Evolutionary conservation across 2,113 vertebrate genomes (phyloP).

Genomic region (Gymnobelideus leadbeateri): DNA sequence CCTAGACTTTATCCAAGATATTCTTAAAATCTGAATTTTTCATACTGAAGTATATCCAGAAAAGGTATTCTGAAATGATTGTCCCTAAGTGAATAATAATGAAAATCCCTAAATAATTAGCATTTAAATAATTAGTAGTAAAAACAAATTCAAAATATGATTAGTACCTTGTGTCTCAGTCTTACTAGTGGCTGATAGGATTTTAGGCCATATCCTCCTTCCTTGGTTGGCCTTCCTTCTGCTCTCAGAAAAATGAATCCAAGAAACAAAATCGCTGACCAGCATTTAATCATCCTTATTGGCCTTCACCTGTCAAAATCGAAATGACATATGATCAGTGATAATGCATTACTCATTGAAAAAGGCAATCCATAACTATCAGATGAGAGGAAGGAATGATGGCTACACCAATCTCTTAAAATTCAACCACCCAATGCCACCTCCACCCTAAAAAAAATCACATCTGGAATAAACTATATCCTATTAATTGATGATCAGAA

Average conservation of each 20-base stretch:
- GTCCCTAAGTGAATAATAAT: constrained; percentile 27
- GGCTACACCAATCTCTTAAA: constrained; percentile 4
- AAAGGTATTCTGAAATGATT: constrained; percentile 13
- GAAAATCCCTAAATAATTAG: neutral
- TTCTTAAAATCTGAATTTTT: constrained; percentile 18
- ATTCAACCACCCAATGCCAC: neutral
- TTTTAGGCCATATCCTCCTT: constrained; percentile 80
- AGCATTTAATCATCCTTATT: constrained; percentile 84
- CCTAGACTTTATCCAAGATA: neutral
- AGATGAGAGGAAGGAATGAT: constrained; percentile 13
- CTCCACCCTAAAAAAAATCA: neutral
- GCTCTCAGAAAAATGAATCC: constrained; percentile 82
- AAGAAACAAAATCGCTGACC: constrained; percentile 82
- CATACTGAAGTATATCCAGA: constrained; percentile 1
- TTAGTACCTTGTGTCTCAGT: constrained; percentile 87
- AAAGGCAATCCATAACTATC: constrained; percentile 22
- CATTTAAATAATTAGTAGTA: neutral
- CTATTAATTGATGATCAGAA: neutral
- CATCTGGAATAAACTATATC: neutral
- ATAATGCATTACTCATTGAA: constrained; percentile 36
- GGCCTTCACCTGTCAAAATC: constrained; percentile 80
- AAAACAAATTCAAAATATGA: constrained; percentile 17
- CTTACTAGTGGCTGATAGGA: constrained; percentile 81
- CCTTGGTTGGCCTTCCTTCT: constrained; percentile 84
- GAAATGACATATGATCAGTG: constrained; percentile 68